Evolutionary conservation across 2,113 vertebrate genomes (phyloP).

Genomic region (Ia io): DNA sequence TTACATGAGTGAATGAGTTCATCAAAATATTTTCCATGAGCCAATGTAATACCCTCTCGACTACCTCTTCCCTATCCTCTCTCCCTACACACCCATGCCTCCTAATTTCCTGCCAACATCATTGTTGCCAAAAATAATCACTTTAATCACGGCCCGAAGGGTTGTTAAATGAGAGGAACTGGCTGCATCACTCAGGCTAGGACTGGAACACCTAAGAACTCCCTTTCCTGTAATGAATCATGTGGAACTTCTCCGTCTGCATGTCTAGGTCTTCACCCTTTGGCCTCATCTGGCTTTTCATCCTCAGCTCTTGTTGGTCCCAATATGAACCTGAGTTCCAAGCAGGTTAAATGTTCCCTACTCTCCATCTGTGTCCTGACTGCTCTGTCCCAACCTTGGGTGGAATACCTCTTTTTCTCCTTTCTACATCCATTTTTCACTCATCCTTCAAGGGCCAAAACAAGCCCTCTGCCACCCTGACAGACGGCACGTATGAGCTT

Average conservation of each 20-base stretch:
- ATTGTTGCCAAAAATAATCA: neutral
- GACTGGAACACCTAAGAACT: neutral
- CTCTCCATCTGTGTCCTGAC: neutral
- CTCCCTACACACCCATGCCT: neutral
- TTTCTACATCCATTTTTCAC: neutral
- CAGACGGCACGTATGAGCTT: neutral
- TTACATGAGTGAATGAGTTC: neutral
- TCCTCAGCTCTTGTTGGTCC: neutral
- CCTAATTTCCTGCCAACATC: neutral
- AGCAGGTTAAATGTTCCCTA: neutral
- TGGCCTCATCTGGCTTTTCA: neutral
- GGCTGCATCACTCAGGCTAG: neutral
- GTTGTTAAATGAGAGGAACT: neutral
- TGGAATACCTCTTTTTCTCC: neutral
- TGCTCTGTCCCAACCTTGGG: neutral
- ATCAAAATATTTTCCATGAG: neutral
- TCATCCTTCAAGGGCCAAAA: neutral
- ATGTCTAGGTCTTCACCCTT: neutral
- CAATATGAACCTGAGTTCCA: neutral
- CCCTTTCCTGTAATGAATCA: neutral
- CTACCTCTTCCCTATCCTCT: neutral
- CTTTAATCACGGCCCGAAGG: neutral
- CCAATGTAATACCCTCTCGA: neutral
- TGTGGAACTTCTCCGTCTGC: neutral
- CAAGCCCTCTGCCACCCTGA: neutral